Evolutionary conservation across 1,140 invertebrate species (phyloP), one percentile per base, ranked within the genome.

Genomic region (Ceratosolen solmsi): DNA sequence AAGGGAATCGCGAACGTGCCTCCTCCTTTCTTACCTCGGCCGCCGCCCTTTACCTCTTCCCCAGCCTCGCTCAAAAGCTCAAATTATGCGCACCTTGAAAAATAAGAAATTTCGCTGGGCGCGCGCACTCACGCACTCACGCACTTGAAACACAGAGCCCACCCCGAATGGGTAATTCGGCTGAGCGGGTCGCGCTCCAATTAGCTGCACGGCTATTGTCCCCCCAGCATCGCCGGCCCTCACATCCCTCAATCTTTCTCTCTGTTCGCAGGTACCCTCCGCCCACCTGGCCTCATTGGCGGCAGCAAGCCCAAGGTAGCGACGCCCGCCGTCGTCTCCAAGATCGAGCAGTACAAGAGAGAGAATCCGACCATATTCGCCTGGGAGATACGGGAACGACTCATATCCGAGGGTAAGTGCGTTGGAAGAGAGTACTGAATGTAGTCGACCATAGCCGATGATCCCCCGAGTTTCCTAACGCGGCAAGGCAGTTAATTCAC

Each of bases 241-340:
- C 1, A n/a, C 20, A 54, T 4, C 15, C 33, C 7, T 8, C 11
- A 38, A 33, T 20, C 33, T 41, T 30, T 46, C 0, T 51, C 36
- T 38, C 36, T 72, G 85, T 86, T 94, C 94, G 79, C 93, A 96
- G 98, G 98, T 84, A 98, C 98, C 38, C 94, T 99, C 82, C 94
- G 97, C 87, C 96, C 98, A 86, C 98, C 98, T 51, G 97, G 98
- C 72, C 94, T 99, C 86, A 99, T 99, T 87, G 99, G 98, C 78
- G 99, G 99, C 73, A 99, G 97, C 91, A 99, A 99, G 92, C 98
- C 98, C 25, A 98, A 99, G 92, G 99, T 99, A 77, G 98, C 98
- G 82, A 99, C 98, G 36, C 97, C 97, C 17, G 96, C 97, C 7
- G 97, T 98, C 60, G 97, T 98, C 51, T 96, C 96, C 82, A 98